Percentiles rank a stretch among this genome's conserved stretches.
These are phyloP conservation scores for Drosophila bocqueti DNA, from an alignment of 1,140 invertebrate genomes.

Conservation along the genomic window DNA sequence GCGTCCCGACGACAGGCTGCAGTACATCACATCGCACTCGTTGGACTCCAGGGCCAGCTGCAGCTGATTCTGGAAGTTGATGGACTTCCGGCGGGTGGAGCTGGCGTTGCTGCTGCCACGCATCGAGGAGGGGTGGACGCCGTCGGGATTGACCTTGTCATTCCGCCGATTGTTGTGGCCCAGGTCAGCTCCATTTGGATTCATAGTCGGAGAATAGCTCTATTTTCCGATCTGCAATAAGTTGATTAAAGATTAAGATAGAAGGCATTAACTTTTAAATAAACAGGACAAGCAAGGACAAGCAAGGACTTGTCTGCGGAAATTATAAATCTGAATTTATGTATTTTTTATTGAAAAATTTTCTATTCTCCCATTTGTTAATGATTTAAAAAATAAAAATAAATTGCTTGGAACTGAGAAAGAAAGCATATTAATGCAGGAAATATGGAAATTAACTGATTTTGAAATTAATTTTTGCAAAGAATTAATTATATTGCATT, in stretches of 20 bases:
- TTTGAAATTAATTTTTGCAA: no score
- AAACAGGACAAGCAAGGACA: not conserved
- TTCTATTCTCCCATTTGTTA: no score
- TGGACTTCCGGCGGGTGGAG: constrained; percentile 50
- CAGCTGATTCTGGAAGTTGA: constrained; percentile 54
- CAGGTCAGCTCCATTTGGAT: constrained; percentile 35
- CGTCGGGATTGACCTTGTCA: constrained; percentile 26
- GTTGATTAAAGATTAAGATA: no score
- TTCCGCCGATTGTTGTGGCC: constrained; percentile 33
- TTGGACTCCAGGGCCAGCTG: constrained; percentile 54
- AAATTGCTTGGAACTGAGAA: not conserved
- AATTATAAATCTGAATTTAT: not conserved
- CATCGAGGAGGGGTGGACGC: constrained; percentile 20
- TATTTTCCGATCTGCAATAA: constrained; percentile 15
- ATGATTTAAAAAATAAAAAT: no score
- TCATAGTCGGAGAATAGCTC: constrained; percentile 29
- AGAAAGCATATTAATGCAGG: not conserved
- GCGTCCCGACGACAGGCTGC: constrained; percentile 46
- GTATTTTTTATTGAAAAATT: no score
- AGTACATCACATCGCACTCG: constrained; percentile 31
- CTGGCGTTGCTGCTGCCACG: constrained; percentile 14
- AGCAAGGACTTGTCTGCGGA: not conserved
- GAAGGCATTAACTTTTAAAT: not conserved
- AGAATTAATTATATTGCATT: not conserved
- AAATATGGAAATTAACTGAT: not conserved